These are phyloP conservation scores for Buceros bicornis DNA, from an alignment of 2,797 vertebrate species.

Conservation along the genomic window DNA sequence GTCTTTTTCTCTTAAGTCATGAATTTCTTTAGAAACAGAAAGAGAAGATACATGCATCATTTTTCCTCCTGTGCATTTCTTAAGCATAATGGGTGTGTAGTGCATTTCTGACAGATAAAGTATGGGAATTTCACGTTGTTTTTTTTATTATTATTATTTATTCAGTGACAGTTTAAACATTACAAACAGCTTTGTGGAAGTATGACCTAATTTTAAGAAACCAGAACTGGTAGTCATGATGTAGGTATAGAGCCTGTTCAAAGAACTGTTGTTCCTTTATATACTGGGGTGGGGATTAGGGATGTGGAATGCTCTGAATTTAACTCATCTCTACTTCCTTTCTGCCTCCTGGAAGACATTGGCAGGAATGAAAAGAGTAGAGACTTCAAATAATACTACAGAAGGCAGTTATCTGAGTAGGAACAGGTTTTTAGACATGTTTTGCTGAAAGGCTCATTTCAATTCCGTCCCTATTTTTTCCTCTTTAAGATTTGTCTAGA, in stretches of 20 bases:
- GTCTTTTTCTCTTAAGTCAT: conserved; percentile 30
- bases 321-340: not conserved
- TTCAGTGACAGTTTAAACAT: not conserved
- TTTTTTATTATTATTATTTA: not conserved
- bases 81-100: not conserved
- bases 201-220: not conserved
- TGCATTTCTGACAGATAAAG: not conserved
- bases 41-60: not conserved
- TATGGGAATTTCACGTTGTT: not conserved
- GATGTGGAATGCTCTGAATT: not conserved
- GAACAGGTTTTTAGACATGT: not conserved
- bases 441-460: not conserved
- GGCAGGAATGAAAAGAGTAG: not conserved
- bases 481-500: not conserved
- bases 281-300: not conserved
- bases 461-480: not conserved
- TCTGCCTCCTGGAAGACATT: not conserved
- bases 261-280: not conserved
- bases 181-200: not conserved
- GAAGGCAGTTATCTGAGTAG: not conserved
- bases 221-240: not conserved
- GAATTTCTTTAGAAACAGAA: conserved; percentile 48
- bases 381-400: not conserved
- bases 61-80: not conserved
- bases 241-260: not conserved